Base-by-base conservation (phyloP, 2,113 vertebrate genomes). In the Labeo rohita region DNA sequence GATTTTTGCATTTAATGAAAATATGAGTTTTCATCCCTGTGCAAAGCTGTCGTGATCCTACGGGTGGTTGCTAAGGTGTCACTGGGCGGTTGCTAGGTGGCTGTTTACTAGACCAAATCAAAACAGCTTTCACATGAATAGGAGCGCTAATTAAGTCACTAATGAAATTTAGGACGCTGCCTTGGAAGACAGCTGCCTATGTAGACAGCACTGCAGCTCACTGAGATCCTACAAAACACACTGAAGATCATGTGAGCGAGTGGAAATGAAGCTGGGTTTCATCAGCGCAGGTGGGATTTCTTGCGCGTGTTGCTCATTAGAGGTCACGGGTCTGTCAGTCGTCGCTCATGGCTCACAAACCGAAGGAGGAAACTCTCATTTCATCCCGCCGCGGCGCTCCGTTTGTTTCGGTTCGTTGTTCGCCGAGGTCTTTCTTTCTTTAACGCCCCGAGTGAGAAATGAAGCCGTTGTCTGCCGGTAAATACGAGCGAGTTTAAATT, bases 401-500 rank as follows among this genome's bases (percentile, higher is more conserved):
- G 18, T 18, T 73, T 72, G 11, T 59, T 72, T 43, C 8, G 13
- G 8, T 21, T 56, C 5, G 9, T 45, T 49, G 76, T 23, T 12
- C 2, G 8, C 9, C 3, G 63, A 52, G 49, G 7, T 74, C 50
- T 68, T 80, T 66, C 74, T 78, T 15, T 78, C 6, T 16, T 54
- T 6, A 65, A 66, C 54, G 21, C 49, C 76, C 21, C 76, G 2
- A 34, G 79, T 15, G 79, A 49, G 47, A 68, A 82, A 52, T 68
- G 63, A 82, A 68, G 47, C 45, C 39, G n/a, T 65, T 47, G 78
- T 63, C 78, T 80, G 54, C 18, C 63, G 15, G 63, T 82, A 82
- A 82, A 68, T 82, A 50, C 45, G 7, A 6, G 61, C 9, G 8
- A 11, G 45, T 50, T 82, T 70, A 52, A 82, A 70, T 82, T 82